Percentiles rank a stretch among this genome's conserved stretches.
Conservation (phyloP, 2,113 vertebrate species). For the Colius striatus region DNA sequence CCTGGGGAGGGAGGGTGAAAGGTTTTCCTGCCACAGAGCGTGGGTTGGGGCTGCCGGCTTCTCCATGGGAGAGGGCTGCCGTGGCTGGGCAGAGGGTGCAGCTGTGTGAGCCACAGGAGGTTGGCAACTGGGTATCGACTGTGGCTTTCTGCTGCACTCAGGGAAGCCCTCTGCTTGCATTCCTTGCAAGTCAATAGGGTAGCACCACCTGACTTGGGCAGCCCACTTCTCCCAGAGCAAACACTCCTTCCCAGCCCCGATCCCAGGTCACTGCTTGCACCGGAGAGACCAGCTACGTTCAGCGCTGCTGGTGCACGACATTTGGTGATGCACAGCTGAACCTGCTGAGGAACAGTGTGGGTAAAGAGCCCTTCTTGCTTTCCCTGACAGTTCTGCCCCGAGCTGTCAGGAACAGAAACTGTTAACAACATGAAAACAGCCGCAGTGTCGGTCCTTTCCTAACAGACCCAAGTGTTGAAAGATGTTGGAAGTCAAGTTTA, state of each 20-base stretch:
- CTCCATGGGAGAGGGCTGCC: fast-evolving
- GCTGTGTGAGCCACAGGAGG: fast-evolving
- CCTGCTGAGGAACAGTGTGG: fast-evolving
- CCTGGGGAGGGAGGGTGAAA: not conserved
- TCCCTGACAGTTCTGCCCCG: not conserved
- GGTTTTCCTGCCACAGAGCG: not conserved
- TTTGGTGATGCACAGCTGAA: not conserved
- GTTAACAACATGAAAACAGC: not conserved
- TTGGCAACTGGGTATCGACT: fast-evolving
- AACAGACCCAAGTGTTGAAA: not conserved
- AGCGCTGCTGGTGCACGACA: fast-evolving
- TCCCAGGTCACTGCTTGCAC: not conserved
- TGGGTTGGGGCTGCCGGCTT: not conserved
- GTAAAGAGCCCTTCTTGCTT: not conserved
- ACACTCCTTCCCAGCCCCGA: not conserved
- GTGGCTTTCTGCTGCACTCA: not conserved
- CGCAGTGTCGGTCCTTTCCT: not conserved
- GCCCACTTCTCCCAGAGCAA: not conserved
- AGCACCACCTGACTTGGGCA: not conserved
- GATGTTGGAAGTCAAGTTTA: not conserved
- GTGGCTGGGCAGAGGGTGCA: too few relatives aligned
- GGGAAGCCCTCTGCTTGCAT: constrained; percentile 21
- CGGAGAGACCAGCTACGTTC: fast-evolving
- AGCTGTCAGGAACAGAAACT: not conserved
- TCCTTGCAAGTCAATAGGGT: not conserved